Conservation (phyloP, 2,797 vertebrate genomes). For the Leptodactylus fallax region DNA sequence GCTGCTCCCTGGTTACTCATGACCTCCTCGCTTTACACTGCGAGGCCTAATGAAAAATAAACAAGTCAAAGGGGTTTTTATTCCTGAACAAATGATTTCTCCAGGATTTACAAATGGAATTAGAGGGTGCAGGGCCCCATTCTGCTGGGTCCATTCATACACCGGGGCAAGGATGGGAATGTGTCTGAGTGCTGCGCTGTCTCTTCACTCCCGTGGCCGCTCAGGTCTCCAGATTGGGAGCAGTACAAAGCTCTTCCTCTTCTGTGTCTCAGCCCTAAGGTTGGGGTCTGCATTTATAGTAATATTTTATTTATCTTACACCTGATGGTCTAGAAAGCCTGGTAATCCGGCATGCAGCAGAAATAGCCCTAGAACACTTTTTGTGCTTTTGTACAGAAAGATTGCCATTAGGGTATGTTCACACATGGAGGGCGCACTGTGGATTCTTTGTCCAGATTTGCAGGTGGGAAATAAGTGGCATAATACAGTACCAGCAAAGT, state of each 20-base stretch:
- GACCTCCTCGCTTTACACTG: constrained; percentile 42
- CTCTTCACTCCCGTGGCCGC: not conserved
- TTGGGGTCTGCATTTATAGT: not conserved
- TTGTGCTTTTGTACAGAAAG: too few species aligned
- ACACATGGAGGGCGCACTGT: too few species aligned
- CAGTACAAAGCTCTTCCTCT: too few species aligned
- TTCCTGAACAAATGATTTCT: constrained; percentile 36
- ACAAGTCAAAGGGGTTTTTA: constrained; percentile 38
- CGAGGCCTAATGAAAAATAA: constrained; percentile 59
- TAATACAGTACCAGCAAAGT: too few species aligned
- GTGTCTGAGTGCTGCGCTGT: constrained; percentile 1
- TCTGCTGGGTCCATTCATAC: constrained; percentile 24
- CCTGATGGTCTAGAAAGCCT: too few species aligned
- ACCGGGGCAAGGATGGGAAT: not conserved
- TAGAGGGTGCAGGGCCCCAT: constrained; percentile 36
- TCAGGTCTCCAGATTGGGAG: too few species aligned
- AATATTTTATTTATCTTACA: not conserved
- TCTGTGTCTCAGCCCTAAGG: not conserved
- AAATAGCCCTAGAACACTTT: too few species aligned
- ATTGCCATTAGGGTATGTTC: too few species aligned
- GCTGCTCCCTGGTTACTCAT: constrained; percentile 14
- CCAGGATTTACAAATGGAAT: constrained; percentile 57
- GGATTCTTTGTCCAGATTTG: too few species aligned
- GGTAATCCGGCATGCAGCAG: too few species aligned
- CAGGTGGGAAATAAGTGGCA: too few species aligned